phyloP scores from a whole-genome alignment of 1,140 invertebrate species.

The Drosophila bocki region DNA sequence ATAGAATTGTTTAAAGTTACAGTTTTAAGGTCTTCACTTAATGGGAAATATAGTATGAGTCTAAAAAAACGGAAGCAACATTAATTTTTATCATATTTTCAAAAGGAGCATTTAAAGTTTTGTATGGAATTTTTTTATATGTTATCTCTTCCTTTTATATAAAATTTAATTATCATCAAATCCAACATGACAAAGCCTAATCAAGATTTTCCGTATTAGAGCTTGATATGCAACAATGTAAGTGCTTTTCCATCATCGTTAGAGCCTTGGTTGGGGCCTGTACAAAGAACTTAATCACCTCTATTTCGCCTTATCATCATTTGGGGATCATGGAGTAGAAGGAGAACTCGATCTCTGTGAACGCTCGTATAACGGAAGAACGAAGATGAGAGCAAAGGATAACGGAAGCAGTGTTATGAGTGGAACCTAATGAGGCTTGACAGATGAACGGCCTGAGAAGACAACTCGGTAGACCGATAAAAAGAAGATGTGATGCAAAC shows the following conservation, averaged over 20 bases:
- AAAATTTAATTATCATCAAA: background rate
- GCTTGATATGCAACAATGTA: background rate
- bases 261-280: background rate
- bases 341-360: conserved; percentile 18
- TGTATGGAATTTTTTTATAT: no score
- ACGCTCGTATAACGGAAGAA: conserved; percentile 35
- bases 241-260: background rate
- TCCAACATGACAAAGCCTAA: background rate
- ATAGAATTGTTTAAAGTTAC: background rate
- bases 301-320: conserved; percentile 3
- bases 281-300: background rate
- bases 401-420: conserved; percentile 42
- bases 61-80: background rate
- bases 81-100: background rate
- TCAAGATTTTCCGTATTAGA: background rate
- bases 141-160: no score
- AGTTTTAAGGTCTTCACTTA: no score
- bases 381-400: conserved; percentile 44
- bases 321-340: background rate
- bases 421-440: conserved; percentile 53
- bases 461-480: conserved; percentile 4
- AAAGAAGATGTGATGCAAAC: conserved; percentile 3
- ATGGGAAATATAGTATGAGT: no score
- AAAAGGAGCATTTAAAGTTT: background rate
- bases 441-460: conserved; percentile 32